Evolutionary conservation across 2,113 vertebrate species (phyloP), one percentile per base, ranked within the genome.

Genomic region (Puffinus mauretanicus): DNA sequence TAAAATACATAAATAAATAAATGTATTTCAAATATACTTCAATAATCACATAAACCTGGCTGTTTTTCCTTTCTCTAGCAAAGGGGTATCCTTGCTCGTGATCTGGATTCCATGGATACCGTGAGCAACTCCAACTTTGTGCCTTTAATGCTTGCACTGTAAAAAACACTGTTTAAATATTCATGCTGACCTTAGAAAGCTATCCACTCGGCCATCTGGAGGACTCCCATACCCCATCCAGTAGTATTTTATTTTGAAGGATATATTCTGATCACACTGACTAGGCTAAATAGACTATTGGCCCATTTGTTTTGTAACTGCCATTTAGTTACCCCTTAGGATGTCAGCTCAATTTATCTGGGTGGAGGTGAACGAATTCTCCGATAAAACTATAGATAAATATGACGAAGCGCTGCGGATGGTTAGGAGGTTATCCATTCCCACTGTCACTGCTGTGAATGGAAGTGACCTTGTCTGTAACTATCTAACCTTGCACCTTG

Each of bases 101-200:
- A 42, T 87, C 89, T 93, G 94, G 96, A 70, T 90, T 96, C 96
- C 94, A 95, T 96, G 93, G 96, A 97, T 96, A 96, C 95, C 96
- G 94, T 1, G 3, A 95, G 79, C 93, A 95, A 66, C 96, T 95
- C 85, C 79, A 96, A 97, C 92, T 96, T 97, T 92, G 93, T 93
- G 96, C 90, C 92, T 97, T 97, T 97, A 96, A 97, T 96, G 96
- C 94, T 96, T 94, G 94, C 96, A 97, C 95, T 93, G 96, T 97
- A 95, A 95, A 97, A 96, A 97, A 93, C 30, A 54, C 96, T 96
- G 92, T 96, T 97, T 95, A 97, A 97, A 97, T 97, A 97, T 97
- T 97, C 96, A 97, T 97, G 95, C 85, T 96, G 96, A 97, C 96
- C 96, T 96, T 95, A 96, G 93, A 97, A 96, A 97, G 96, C 95